Evolutionary conservation across 2,113 vertebrate species (phyloP).

Genomic region (Ageneiosus marmoratus): DNA sequence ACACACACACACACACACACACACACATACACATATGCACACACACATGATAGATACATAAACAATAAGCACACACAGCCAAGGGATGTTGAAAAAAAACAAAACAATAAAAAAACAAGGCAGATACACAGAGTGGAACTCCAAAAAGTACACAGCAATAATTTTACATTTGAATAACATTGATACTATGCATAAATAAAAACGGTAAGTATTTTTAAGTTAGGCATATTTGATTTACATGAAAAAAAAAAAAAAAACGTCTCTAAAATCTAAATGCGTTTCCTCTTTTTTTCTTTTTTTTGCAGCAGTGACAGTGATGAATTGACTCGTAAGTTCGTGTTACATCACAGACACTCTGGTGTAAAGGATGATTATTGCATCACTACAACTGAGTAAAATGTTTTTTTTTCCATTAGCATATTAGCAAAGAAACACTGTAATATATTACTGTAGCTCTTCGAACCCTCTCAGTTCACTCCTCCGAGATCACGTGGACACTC

Average conservation of each 20-base stretch:
- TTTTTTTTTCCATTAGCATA: conserved; percentile 2
- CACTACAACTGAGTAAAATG: conserved; percentile 28
- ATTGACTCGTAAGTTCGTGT: not conserved
- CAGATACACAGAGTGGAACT: conserved; percentile 52
- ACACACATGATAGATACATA: conserved; percentile 23
- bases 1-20: not conserved
- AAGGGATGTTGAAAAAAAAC: not conserved
- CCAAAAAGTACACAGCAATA: conserved; percentile 57
- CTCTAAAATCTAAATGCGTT: conserved; percentile 51
- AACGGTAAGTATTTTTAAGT: conserved; percentile 61
- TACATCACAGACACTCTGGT: conserved; percentile 26
- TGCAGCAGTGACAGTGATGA: conserved; percentile 24
- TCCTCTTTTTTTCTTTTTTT: conserved; percentile 19
- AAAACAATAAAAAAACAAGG: not conserved
- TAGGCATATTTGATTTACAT: conserved; percentile 60
- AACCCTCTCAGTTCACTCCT: not conserved
- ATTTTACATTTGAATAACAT: conserved; percentile 61
- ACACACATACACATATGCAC: conserved; percentile 4
- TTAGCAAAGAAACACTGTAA: conserved; percentile 47
- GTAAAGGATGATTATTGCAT: conserved; percentile 46
- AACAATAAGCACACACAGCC: conserved; percentile 20
- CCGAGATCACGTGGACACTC: conserved; percentile 3
- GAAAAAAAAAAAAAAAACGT: conserved; percentile 39
- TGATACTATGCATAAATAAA: conserved; percentile 64
- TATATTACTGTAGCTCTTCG: conserved; percentile 16